Evolutionary conservation across 1,140 invertebrate genomes (phyloP).

Genomic region (Leptinotarsa lineolata): DNA sequence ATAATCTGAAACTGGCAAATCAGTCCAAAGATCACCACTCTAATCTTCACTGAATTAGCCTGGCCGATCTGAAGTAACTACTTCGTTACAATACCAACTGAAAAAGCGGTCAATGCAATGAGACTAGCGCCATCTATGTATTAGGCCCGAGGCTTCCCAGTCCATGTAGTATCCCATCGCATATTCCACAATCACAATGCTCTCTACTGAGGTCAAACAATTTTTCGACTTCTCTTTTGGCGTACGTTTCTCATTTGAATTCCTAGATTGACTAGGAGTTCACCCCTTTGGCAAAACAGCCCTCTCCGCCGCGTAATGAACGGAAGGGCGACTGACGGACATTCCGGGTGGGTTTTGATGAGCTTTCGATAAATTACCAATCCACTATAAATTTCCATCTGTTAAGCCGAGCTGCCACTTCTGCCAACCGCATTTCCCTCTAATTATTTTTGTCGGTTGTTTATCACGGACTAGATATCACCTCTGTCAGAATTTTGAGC

Average conservation of each 20-base stretch:
- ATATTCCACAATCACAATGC: too few species aligned
- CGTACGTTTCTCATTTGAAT: background rate
- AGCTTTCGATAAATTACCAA: slow-evolving; percentile 18
- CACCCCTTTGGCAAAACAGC: background rate
- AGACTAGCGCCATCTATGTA: too few species aligned
- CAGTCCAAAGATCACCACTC: too few species aligned
- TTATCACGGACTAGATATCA: slow-evolving; percentile 10
- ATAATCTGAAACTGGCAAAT: too few species aligned
- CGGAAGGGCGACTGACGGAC: background rate
- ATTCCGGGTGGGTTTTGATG: slow-evolving; percentile 7
- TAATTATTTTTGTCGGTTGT: slow-evolving; percentile 17
- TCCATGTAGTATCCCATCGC: too few species aligned
- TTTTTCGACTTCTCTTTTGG: background rate
- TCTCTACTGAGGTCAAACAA: too few species aligned
- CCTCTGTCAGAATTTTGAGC: slow-evolving; percentile 11
- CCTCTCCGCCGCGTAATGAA: background rate
- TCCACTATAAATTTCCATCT: slow-evolving; percentile 18
- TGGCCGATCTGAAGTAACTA: too few species aligned
- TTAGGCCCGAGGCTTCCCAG: too few species aligned
- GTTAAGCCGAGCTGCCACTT: slow-evolving; percentile 16
- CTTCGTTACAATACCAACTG: too few species aligned
- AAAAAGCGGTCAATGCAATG: too few species aligned
- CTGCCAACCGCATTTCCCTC: slow-evolving; percentile 14
- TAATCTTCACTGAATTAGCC: too few species aligned
- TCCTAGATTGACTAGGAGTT: background rate